phyloP scores from a whole-genome alignment of 1,140 invertebrate species.

The Schlechtendalia chinensis region DNA sequence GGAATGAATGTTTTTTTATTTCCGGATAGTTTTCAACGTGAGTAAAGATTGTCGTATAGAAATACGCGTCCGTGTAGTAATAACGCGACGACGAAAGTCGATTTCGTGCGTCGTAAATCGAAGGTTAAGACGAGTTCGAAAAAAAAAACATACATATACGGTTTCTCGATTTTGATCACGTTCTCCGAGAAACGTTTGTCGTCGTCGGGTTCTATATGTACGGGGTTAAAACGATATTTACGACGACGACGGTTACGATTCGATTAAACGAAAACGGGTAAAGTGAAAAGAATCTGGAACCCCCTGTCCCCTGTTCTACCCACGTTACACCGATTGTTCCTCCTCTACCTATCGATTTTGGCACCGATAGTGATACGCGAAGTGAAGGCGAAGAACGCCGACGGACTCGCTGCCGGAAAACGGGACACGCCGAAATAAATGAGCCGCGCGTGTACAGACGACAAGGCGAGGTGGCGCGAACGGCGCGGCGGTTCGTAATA shows the following conservation, averaged over 20 bases:
- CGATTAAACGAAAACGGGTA: conserved; percentile 21
- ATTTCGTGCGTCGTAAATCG: not conserved
- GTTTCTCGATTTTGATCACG: conserved; percentile 5
- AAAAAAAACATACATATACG: not conserved
- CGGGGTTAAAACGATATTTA: conserved; percentile 20
- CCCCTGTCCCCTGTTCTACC: not conserved
- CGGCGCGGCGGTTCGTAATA: not conserved
- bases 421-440: conserved; percentile 19
- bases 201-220: not conserved
- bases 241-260: conserved; percentile 16
- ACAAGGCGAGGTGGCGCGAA: not conserved
- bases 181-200: not conserved
- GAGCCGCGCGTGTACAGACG: no score
- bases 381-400: not conserved
- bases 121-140: not conserved
- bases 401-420: not conserved
- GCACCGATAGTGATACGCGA: conserved; percentile 23
- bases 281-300: conserved; percentile 27
- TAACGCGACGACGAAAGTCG: not conserved
- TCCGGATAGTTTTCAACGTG: not conserved
- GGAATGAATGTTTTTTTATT: not conserved
- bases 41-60: not conserved
- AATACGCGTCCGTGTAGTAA: no score
- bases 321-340: not conserved
- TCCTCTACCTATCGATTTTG: conserved; percentile 28